A percentile compares a stretch with the other conserved stretches of the same genome.
Evolutionary conservation across 2,113 vertebrate genomes (phyloP).

Genomic region (Camelus dromedarius): DNA sequence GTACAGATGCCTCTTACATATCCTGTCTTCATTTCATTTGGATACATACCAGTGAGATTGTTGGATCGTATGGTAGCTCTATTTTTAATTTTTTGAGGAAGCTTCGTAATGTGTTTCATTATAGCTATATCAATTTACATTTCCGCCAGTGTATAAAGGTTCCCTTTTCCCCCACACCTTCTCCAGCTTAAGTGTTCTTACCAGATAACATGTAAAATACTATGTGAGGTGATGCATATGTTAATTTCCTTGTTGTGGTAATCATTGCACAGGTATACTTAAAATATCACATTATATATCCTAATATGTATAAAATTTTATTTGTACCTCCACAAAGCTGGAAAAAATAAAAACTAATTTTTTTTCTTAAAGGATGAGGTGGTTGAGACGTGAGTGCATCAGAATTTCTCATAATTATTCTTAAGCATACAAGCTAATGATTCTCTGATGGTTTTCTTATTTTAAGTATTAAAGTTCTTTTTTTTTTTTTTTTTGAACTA

Average conservation of each 20-base stretch:
- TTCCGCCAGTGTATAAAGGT: neutral
- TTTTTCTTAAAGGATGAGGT: neutral
- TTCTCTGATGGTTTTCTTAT: neutral
- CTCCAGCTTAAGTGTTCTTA: neutral
- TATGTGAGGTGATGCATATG: neutral
- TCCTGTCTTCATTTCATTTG: neutral
- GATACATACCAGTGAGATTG: neutral
- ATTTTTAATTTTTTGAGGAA: neutral
- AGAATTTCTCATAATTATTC: neutral
- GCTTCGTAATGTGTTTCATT: neutral
- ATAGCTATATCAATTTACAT: neutral
- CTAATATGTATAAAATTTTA: neutral
- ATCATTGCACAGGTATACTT: neutral
- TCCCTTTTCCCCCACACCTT: neutral
- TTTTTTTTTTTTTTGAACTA: neutral
- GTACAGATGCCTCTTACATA: neutral
- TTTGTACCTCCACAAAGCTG: neutral
- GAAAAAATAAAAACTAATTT: neutral
- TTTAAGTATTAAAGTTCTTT: neutral
- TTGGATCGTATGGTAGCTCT: neutral
- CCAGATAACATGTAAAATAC: neutral
- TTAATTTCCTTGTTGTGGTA: neutral
- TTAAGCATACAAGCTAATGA: neutral
- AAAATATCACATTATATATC: neutral
- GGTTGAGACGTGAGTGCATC: neutral